Percentiles rank a stretch among this genome's conserved stretches.
Conservation (phyloP, 2,113 vertebrate species). For the Nannospalax galili region DNA sequence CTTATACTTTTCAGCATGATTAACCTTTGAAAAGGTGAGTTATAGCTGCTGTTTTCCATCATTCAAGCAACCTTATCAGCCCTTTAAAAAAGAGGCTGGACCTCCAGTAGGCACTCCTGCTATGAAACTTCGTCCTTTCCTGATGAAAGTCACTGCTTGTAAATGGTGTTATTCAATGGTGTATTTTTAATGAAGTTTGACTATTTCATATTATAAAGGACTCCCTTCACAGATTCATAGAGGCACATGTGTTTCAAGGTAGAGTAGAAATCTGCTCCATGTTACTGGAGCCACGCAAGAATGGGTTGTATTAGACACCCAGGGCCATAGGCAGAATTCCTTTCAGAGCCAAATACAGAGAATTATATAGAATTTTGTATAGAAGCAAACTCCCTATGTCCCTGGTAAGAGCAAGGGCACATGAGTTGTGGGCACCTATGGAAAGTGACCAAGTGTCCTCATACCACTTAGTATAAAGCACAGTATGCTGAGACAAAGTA, state of each 20-base stretch:
- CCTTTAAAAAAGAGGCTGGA: constrained; percentile 33
- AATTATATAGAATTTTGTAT: not conserved
- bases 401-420: not conserved
- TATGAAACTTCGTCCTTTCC: constrained; percentile 27
- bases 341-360: not conserved
- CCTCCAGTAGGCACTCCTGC: constrained; percentile 1
- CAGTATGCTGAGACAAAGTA: no score
- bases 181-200: constrained; percentile 68
- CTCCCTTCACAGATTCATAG: not conserved
- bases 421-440: not conserved
- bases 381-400: not conserved
- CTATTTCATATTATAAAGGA: not conserved
- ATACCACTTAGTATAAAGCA: not conserved
- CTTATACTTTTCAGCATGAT: constrained; percentile 47
- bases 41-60: constrained; percentile 30
- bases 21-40: constrained; percentile 68
- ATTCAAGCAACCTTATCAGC: constrained; percentile 20
- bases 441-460: not conserved
- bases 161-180: constrained; percentile 59
- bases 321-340: not conserved
- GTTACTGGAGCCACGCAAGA: not conserved
- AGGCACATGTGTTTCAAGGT: not conserved
- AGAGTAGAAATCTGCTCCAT: constrained; percentile 51
- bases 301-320: not conserved
- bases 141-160: constrained; percentile 51